phyloP scores from a whole-genome alignment of 2,113 vertebrate species.

The Seriola aureovittata region DNA sequence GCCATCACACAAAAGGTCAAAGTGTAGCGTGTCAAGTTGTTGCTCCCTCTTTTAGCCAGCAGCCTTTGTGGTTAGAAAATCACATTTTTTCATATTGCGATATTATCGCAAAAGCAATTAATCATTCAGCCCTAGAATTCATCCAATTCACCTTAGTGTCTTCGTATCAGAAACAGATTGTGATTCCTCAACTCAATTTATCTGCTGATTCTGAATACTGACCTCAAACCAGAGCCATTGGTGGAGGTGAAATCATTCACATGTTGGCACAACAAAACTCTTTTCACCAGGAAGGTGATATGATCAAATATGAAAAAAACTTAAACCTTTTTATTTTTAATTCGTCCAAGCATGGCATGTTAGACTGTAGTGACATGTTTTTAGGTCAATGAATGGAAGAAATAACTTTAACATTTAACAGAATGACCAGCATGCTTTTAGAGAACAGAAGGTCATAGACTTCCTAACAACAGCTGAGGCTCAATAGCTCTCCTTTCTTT shows the following conservation, averaged over 20 bases:
- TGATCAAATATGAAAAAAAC: not conserved
- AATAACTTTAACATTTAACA: constrained; percentile 21
- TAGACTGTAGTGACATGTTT: not conserved
- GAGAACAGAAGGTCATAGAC: not conserved
- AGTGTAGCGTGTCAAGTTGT: no score
- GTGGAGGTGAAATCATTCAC: not conserved
- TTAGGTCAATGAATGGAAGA: not conserved
- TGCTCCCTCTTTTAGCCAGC: no score
- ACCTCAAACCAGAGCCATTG: no score
- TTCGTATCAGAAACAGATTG: no score
- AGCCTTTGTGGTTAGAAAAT: no score
- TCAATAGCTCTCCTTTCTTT: not conserved
- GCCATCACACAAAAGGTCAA: no score
- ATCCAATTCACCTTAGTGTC: no score
- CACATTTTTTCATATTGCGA: no score
- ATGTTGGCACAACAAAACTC: not conserved
- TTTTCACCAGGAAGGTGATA: not conserved
- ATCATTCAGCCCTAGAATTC: no score
- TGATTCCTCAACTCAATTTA: no score
- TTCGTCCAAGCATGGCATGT: not conserved
- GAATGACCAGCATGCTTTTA: not conserved
- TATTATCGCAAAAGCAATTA: no score
- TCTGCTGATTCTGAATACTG: no score
- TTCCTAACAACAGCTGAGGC: not conserved
- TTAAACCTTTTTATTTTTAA: not conserved